These are phyloP conservation scores for Rachycentron canadum DNA, from an alignment of 2,797 vertebrate genomes.

Conservation along the genomic window DNA sequence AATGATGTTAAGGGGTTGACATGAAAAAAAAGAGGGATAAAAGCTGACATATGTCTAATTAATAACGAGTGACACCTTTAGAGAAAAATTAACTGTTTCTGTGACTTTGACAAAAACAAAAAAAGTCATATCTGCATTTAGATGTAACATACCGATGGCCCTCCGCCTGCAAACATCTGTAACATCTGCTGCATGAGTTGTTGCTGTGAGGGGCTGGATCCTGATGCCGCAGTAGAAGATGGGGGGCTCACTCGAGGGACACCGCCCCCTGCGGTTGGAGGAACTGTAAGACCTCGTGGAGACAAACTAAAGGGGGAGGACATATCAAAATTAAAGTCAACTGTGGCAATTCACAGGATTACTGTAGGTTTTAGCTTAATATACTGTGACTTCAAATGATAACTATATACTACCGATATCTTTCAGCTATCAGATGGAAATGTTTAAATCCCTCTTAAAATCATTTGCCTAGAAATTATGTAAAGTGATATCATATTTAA, in stretches of 20 bases:
- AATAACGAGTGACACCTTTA: too few species aligned
- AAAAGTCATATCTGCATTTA: too few species aligned
- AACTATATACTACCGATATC: too few species aligned
- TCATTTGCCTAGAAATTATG: too few species aligned
- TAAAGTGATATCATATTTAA: too few species aligned
- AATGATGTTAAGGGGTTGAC: too few species aligned
- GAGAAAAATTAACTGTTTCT: too few species aligned
- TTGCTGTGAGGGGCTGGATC: slow-evolving; percentile 82
- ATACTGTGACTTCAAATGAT: not conserved
- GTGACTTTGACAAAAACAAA: too few species aligned
- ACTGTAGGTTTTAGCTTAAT: not conserved
- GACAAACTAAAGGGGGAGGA: slow-evolving; percentile 77
- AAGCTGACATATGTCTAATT: too few species aligned
- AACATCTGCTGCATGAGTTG: slow-evolving; percentile 96
- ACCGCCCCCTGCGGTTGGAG: slow-evolving; percentile 62
- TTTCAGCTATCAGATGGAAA: too few species aligned
- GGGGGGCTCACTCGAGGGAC: slow-evolving; percentile 78
- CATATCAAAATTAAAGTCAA: not conserved
- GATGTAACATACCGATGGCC: slow-evolving; percentile 82
- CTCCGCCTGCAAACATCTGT: slow-evolving; percentile 90
- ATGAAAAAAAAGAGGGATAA: too few species aligned
- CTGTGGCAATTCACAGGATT: not conserved
- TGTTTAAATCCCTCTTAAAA: too few species aligned
- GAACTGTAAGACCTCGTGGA: slow-evolving; percentile 81
- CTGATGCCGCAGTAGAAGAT: slow-evolving; percentile 76